phyloP scores from a whole-genome alignment of 2,888 invertebrate species.

The Galerucella nymphaeae region DNA sequence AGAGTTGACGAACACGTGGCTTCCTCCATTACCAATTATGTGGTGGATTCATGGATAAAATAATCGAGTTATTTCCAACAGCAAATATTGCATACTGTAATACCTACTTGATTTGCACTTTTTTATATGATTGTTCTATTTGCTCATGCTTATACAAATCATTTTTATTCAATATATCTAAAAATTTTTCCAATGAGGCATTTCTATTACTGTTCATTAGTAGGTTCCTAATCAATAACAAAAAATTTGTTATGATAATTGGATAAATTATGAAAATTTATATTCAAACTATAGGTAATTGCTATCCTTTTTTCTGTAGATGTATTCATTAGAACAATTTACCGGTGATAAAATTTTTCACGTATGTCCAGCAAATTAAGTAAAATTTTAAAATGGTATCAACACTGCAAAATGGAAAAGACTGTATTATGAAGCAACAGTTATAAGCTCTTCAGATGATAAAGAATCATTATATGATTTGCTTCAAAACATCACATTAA shows the following conservation, averaged over 20 bases:
- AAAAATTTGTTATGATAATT: background rate
- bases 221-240: background rate
- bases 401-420: too few relatives aligned
- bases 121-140: background rate
- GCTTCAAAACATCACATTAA: too few relatives aligned
- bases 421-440: too few relatives aligned
- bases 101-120: background rate
- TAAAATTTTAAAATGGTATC: too few relatives aligned
- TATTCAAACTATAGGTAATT: background rate
- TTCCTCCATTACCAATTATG: background rate
- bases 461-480: too few relatives aligned
- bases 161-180: background rate
- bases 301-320: background rate
- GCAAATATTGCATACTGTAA: background rate
- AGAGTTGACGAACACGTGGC: too few relatives aligned
- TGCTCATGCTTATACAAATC: background rate
- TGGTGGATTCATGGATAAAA: background rate
- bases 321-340: too few relatives aligned
- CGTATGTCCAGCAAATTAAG: too few relatives aligned
- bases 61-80: background rate
- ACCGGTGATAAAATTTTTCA: too few relatives aligned
- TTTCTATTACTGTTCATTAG: background rate
- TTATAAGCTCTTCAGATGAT: too few relatives aligned
- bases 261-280: constrained; percentile 1
- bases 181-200: background rate